phyloP scores from a whole-genome alignment of 2,888 invertebrate genomes.

The Cheilosia impressa region DNA sequence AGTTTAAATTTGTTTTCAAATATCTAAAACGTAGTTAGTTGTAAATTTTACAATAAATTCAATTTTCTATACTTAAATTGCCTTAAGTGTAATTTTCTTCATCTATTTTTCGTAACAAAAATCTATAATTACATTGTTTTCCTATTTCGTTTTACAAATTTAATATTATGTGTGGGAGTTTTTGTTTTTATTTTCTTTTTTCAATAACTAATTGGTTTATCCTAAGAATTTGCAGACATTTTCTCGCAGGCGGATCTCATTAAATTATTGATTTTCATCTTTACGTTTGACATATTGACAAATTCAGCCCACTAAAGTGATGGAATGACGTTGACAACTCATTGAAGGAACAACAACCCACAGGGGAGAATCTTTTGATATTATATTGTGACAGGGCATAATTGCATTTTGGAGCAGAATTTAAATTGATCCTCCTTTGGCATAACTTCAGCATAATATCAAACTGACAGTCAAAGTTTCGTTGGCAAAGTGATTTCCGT shows the following conservation, averaged over 20 bases:
- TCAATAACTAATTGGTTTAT: slow-evolving; percentile 13
- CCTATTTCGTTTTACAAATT: slow-evolving; percentile 17
- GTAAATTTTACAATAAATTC: slow-evolving; percentile 66
- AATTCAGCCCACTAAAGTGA: not conserved
- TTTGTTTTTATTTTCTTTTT: not conserved
- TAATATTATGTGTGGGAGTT: slow-evolving; percentile 24
- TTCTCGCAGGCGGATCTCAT: not conserved
- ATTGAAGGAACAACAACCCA: not conserved
- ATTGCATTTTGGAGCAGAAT: not conserved
- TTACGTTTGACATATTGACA: not conserved
- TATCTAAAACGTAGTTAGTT: slow-evolving; percentile 54
- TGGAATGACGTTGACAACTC: not conserved
- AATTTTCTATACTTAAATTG: slow-evolving; percentile 37
- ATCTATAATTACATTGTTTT: slow-evolving; percentile 50
- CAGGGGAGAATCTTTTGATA: slow-evolving; percentile 9
- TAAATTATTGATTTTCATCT: slow-evolving; percentile 14
- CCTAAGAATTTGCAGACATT: slow-evolving; percentile 2
- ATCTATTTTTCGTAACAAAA: slow-evolving; percentile 52
- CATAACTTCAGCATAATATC: slow-evolving; percentile 36
- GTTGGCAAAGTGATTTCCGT: slow-evolving; percentile 14
- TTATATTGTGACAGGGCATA: slow-evolving; percentile 37
- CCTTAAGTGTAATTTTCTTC: slow-evolving; percentile 39
- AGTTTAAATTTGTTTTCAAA: slow-evolving; percentile 23
- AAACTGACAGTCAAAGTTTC: slow-evolving; percentile 44
- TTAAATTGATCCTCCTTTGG: not conserved